Evolutionary conservation across 2,113 vertebrate genomes (phyloP), one percentile per base, ranked within the genome.

Genomic region (Aythya baeri): DNA sequence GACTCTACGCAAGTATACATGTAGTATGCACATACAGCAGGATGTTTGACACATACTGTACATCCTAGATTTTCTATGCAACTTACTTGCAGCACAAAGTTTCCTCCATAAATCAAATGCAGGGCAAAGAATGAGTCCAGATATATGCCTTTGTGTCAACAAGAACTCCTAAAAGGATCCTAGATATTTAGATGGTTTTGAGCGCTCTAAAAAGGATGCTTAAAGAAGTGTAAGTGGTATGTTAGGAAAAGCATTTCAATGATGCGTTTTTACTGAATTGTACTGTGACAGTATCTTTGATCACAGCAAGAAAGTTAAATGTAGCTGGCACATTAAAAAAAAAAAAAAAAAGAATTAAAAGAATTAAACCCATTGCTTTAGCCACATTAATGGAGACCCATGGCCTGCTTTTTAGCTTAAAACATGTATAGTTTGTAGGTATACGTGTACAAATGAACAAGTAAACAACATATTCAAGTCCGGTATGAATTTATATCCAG

Each of bases 51-150:
- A 23, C 21, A 27, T 14, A 29, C 12, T 62, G 11, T 13, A 29
- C 5, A 54, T 26, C 13, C 36, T 0, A 38, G 12, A 29, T 65
- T 54, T 34, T 59, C 29, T 66, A 57, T 66, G 17, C 22, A 38
- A 52, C 5, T 52, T n/a, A 36, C 7, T 49, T 62, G 44, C 32
- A 49, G 17, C 12, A 62, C 3, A 16, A 88, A 85, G 66, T 26
- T 72, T 71, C 12, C 7, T 46, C 21, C 1, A 0, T 16, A 63
- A 68, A 7, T 25, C 1, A 2, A 91, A 72, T 9, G 32, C 29
- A 36, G n/a, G 36, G 27, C 27, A 89, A 86, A 80, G 17, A 21
- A 9, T 29, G 78, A 65, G 12, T 78, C 32, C 71, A 23, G 3
- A 32, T 59, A 5, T 3, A 11, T 21, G 65, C 21, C 49, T 76